Evolutionary conservation across 2,113 vertebrate species (phyloP).

Genomic region (Lagopus muta): DNA sequence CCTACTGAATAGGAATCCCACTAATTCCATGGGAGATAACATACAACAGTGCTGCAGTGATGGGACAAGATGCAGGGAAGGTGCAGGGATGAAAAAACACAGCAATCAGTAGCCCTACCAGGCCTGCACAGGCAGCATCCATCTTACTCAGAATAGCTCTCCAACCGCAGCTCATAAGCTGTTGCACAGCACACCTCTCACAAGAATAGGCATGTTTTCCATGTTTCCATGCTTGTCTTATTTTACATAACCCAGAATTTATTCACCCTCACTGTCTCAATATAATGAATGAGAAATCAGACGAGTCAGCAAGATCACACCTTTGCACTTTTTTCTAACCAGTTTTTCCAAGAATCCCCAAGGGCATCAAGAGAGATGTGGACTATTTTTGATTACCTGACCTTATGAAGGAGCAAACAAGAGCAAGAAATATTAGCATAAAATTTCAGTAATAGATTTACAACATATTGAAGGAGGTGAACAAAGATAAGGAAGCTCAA

Average conservation of each 20-base stretch:
- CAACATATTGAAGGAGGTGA: background rate
- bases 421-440: background rate
- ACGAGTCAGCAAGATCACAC: background rate
- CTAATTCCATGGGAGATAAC: background rate
- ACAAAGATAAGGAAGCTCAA: background rate
- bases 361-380: background rate
- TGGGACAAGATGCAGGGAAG: background rate
- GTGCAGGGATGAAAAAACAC: background rate
- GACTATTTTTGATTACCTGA: background rate
- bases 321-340: background rate
- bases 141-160: background rate
- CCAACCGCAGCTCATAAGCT: background rate
- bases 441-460: background rate
- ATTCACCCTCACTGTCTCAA: background rate
- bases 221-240: background rate
- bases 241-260: constrained; percentile 17
- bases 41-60: background rate
- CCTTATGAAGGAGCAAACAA: background rate
- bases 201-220: constrained; percentile 19
- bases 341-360: background rate
- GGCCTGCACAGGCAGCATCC: background rate
- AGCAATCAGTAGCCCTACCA: background rate
- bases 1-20: background rate
- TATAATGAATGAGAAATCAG: background rate
- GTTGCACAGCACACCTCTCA: background rate